Evolutionary conservation across 2,888 invertebrate genomes (phyloP), one percentile per base, ranked within the genome.

Genomic region (Caenorhabditis sulstoni): DNA sequence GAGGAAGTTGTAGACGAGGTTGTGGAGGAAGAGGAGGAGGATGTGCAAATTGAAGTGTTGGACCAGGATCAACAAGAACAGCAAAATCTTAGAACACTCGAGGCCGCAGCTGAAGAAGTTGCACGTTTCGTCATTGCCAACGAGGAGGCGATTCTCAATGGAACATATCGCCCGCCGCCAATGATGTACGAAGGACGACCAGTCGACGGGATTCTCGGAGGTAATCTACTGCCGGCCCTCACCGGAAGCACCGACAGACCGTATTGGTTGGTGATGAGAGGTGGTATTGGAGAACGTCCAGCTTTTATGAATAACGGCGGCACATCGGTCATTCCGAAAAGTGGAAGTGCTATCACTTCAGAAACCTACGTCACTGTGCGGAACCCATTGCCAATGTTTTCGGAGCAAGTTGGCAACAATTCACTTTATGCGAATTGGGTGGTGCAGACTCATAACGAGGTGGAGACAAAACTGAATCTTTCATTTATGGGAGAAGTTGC

Each of bases 381-480:
- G 91, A 94, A 95, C 85, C 95, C 96, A 0, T 97, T 97, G 90
- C 97, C 97, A 1, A 96, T 95, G 91, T 97, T 96, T 90, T 95
- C 96, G 74, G 91, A 91, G 20, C 91, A 92, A 57, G 91, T 29
- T 3, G 29, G 29, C 29, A 29, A 91, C 78, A 94, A 94, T 0
- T 85, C 81, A 20, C 92, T 97, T 65, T 97, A 97, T 91, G 96
- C 96, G 65, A 96, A 96, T 91, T 97, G 97, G 92, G 20, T 29
- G 4, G 23, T 29, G 5, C 73, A 64, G 16, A 41, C 50, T 3
- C 73, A 73, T 11, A 81, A 79, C 22, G 84, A 83, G 7, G 44
- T 53, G 12, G 86, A 87, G 20, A 73, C 85, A 1, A 84, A 82
- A 75, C 55, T 86, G 78, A 86, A 87, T 66, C 53, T 85, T 7